These are phyloP conservation scores for Vulpes ferrilata DNA, from an alignment of 2,113 vertebrate species.

Conservation along the genomic window DNA sequence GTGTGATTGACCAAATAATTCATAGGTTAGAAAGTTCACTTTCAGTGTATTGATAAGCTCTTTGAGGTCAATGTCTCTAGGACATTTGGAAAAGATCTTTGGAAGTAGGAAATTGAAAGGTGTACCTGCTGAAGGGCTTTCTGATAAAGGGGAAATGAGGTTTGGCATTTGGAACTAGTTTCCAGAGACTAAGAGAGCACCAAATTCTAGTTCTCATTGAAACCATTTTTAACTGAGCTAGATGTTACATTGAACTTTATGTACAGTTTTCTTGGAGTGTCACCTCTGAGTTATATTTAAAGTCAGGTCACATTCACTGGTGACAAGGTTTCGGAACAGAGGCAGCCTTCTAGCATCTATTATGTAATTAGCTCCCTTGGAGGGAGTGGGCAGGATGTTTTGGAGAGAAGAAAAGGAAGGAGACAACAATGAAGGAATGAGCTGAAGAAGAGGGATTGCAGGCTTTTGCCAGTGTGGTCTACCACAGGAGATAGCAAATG, in stretches of 20 bases:
- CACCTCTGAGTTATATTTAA: constrained; percentile 2
- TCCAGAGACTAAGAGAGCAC: not conserved
- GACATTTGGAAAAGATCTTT: constrained; percentile 28
- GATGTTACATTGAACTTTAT: not conserved
- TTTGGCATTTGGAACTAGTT: not conserved
- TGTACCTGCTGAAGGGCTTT: not conserved
- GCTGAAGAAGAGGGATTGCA: not conserved
- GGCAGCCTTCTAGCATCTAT: not conserved
- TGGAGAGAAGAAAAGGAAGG: not conserved
- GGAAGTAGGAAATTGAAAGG: constrained; percentile 1
- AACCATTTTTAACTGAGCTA: not conserved
- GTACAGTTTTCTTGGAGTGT: not conserved
- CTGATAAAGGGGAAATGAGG: not conserved
- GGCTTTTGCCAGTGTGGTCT: not conserved
- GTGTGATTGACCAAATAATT: not conserved
- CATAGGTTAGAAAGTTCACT: not conserved
- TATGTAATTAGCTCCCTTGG: not conserved
- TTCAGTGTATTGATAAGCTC: not conserved
- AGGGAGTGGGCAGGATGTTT: not conserved
- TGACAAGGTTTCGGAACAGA: not conserved
- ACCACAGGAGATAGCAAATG: not conserved
- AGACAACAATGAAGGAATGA: not conserved
- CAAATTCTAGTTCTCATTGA: not conserved
- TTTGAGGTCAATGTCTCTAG: not conserved
- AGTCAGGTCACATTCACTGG: not conserved